Conservation (phyloP, 2,113 vertebrate genomes). For the Rhabdomys dilectus region DNA sequence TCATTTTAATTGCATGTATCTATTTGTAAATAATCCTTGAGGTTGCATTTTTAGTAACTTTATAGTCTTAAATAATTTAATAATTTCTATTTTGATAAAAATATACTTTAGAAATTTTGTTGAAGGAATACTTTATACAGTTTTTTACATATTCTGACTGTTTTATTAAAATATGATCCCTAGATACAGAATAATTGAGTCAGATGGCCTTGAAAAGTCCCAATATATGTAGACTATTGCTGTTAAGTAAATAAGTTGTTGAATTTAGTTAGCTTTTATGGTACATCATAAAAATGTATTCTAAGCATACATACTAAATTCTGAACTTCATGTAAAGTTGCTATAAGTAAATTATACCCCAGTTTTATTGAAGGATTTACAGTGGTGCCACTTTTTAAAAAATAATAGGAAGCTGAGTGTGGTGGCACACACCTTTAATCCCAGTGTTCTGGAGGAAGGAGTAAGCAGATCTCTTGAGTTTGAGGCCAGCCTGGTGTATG, state of each 20-base stretch:
- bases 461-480: neutral
- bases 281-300: neutral
- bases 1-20: slow-evolving; percentile 15
- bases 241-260: slow-evolving; percentile 25
- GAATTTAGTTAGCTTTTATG: slow-evolving; percentile 54
- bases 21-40: slow-evolving; percentile 41
- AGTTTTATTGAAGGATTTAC: slow-evolving; percentile 52
- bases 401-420: neutral
- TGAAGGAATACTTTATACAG: neutral
- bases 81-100: neutral
- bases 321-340: slow-evolving; percentile 36
- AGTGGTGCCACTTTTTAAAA: neutral
- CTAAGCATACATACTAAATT: neutral
- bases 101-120: slow-evolving; percentile 40
- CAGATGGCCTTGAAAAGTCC: slow-evolving; percentile 26
- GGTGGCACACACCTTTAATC: neutral
- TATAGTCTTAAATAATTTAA: slow-evolving; percentile 18
- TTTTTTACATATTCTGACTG: slow-evolving; percentile 26
- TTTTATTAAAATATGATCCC: slow-evolving; percentile 21
- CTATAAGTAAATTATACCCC: slow-evolving; percentile 37
- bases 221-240: slow-evolving; percentile 44
- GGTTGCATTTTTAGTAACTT: slow-evolving; percentile 49
- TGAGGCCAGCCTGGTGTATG: neutral
- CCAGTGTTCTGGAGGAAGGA: neutral
- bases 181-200: slow-evolving; percentile 34